Conservation (phyloP, 1,140 invertebrate genomes). For the Dendrolimus kikuchii region DNA sequence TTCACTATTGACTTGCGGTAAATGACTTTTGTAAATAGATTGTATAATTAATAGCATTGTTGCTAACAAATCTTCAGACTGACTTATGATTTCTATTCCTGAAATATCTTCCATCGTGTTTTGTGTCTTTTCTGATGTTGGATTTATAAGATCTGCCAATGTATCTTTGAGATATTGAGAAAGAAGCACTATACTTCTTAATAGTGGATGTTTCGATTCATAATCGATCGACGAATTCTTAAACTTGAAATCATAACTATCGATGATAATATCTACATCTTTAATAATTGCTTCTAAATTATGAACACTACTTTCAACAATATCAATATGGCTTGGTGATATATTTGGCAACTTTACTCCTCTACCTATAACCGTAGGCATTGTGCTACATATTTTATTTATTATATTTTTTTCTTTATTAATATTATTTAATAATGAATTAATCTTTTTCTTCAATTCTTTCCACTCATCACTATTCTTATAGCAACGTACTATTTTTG, state of each 20-base stretch:
- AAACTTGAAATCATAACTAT: slow-evolving; percentile 48
- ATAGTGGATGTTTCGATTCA: slow-evolving; percentile 45
- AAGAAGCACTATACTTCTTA: slow-evolving; percentile 46
- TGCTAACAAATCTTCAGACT: slow-evolving; percentile 74
- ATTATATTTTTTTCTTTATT: slow-evolving; percentile 62
- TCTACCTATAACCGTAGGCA: slow-evolving; percentile 37
- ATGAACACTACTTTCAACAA: slow-evolving; percentile 40
- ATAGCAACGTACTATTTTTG: slow-evolving; percentile 65
- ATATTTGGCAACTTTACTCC: slow-evolving; percentile 23
- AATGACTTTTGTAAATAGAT: slow-evolving; percentile 79
- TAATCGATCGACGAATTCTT: slow-evolving; percentile 21
- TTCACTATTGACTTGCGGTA: slow-evolving; percentile 8
- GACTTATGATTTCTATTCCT: slow-evolving; percentile 36
- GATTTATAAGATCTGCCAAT: slow-evolving; percentile 27
- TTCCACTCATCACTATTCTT: slow-evolving; percentile 71
- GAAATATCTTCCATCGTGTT: slow-evolving; percentile 21
- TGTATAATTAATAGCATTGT: slow-evolving; percentile 78
- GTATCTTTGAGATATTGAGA: slow-evolving; percentile 34
- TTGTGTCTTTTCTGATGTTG: slow-evolving; percentile 25
- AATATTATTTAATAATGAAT: slow-evolving; percentile 45
- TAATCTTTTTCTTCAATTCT: slow-evolving; percentile 56
- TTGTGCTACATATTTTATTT: slow-evolving; percentile 40
- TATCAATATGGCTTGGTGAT: slow-evolving; percentile 53
- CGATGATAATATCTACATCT: slow-evolving; percentile 38
- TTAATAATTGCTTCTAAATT: slow-evolving; percentile 42